phyloP scores from a whole-genome alignment of 37 sponge, comb jelly and placozoan genomes.

The Chondrilla cf. caribensis region DNA sequence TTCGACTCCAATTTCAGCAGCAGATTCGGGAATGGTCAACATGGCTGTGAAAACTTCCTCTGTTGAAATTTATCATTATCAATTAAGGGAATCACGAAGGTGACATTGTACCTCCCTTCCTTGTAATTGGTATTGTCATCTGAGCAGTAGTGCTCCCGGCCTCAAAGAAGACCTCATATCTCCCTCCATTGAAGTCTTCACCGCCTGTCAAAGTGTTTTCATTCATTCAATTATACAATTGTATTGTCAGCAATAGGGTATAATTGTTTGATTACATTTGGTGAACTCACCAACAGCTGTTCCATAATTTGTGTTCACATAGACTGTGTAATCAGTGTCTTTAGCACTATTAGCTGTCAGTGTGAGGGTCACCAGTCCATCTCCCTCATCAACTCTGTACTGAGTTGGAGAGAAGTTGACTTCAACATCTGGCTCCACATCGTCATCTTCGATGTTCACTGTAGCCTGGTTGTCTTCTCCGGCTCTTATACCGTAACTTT shows the following conservation, averaged over 20 bases:
- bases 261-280: neutral
- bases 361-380: neutral
- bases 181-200: slow-evolving; percentile 8
- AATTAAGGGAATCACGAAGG: neutral
- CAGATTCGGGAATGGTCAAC: neutral
- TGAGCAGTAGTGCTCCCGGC: neutral
- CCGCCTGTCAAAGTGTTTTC: slow-evolving; percentile 29
- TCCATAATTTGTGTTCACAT: neutral
- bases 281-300: neutral
- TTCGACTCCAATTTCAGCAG: neutral
- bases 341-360: neutral
- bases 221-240: neutral
- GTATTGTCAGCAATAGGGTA: no score
- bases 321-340: neutral
- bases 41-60: slow-evolving; percentile 9
- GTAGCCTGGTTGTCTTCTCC: neutral
- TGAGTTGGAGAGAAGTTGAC: neutral
- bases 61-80: slow-evolving; percentile 23
- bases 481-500: neutral
- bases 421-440: neutral
- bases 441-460: slow-evolving; percentile 7
- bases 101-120: neutral
- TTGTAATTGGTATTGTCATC: slow-evolving; percentile 13
- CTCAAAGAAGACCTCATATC: slow-evolving; percentile 8
- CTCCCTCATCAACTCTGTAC: neutral